Evolutionary conservation across 2,113 vertebrate species (phyloP), one percentile per base, ranked within the genome.

Genomic region (Seriola quinqueradiata): DNA sequence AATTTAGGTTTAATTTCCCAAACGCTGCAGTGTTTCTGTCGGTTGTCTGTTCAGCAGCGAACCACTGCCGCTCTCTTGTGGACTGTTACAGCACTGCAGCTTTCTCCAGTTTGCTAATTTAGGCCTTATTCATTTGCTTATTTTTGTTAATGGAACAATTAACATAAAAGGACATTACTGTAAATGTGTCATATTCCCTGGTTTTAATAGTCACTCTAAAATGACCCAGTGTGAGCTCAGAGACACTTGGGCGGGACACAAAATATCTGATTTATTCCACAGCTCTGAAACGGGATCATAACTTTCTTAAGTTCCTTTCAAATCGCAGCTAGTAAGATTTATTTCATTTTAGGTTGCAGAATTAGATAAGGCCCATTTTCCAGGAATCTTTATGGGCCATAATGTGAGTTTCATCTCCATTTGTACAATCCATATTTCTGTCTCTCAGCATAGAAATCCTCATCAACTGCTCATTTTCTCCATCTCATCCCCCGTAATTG

Each of bases 1-100:
- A n/a, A n/a, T n/a, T n/a, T n/a, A n/a, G 4, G 42, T 44, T 13
- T 10, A 3, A 44, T 48, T 48, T 48, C 11, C 4, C 1, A 16
- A 48, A 48, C 4, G 3, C 42, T 44, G 42, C 12, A 36, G 44
- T 48, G 40, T 40, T 8, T 40, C 9, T n/a, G 10, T 64, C 36
- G 40, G 8, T 8, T 42, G 12, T 42, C 12, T 65, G 13, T 3
- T 23, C 0, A n/a, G 6, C 5, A 0, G 1, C 25, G 34, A 70
- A 58, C 0, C 10, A 54, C 42, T 76, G 34, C 58, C 77, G 67
- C 75, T 19, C 54, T 57, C 90, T 61, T 21, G 59, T 77, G 80
- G 77, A 52, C 17, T 10, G 7, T 64, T 46, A 6, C 0, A 11
- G 12, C 3, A 73, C 36, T 65, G 28, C 60, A 84, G 1, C 5